Evolutionary conservation across 2,888 invertebrate genomes (phyloP).

Genomic region (Barypeithes pellucidus): DNA sequence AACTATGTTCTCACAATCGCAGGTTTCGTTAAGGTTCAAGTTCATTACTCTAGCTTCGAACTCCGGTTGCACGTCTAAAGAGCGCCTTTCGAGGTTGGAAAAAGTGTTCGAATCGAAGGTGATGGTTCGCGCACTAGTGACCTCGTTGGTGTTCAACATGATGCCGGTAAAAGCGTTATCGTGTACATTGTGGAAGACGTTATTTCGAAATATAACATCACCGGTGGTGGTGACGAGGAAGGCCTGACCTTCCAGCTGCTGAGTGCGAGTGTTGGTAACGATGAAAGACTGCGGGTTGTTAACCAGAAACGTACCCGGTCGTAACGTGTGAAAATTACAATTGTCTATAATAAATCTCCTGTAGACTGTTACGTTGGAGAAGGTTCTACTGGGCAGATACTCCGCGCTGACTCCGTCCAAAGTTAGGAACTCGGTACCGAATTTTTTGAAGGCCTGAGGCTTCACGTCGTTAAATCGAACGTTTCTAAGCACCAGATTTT

Average conservation of each 20-base stretch:
- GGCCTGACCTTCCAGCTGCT: constrained; percentile 77
- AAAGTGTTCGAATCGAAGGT: constrained; percentile 79
- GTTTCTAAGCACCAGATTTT: constrained; percentile 77
- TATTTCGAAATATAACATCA: constrained; percentile 79
- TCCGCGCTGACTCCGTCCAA: constrained; percentile 77
- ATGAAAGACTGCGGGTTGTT: constrained; percentile 76
- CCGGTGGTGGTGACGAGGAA: constrained; percentile 77
- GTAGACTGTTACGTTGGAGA: constrained; percentile 83
- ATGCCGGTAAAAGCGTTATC: constrained; percentile 79
- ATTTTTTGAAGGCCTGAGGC: constrained; percentile 85
- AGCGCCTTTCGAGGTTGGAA: constrained; percentile 73
- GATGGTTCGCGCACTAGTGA: constrained; percentile 71
- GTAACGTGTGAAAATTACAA: constrained; percentile 76
- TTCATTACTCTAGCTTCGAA: constrained; percentile 75
- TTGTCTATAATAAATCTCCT: constrained; percentile 79
- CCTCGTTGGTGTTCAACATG: constrained; percentile 71
- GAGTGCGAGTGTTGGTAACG: constrained; percentile 76
- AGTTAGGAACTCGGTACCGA: constrained; percentile 78
- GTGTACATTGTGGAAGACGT: constrained; percentile 74
- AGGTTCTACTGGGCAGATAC: constrained; percentile 79
- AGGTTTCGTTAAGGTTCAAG: constrained; percentile 75
- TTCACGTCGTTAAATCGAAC: constrained; percentile 77
- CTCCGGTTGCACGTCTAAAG: constrained; percentile 74
- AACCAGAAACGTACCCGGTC: constrained; percentile 81
- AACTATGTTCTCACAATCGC: constrained; percentile 72